Base-by-base conservation (phyloP, 2,888 invertebrate genomes). In the Patella caerulea region DNA sequence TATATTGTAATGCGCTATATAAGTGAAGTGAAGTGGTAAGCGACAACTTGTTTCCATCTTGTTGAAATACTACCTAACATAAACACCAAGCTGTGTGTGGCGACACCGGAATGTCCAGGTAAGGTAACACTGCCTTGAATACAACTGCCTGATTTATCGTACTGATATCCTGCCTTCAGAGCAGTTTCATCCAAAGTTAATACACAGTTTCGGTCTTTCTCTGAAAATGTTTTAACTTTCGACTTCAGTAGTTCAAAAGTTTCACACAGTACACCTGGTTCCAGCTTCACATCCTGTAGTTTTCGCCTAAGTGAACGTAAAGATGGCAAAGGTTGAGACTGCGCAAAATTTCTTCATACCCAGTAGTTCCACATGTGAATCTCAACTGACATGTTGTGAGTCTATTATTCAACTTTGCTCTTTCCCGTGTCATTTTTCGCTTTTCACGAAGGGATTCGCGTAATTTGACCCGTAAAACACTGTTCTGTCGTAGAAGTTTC, bases 101-200 rank as follows among this genome's bases (percentile, higher is more conserved):
- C n/a, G n/a, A n/a, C n/a, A n/a, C n/a, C n/a, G n/a, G 29, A 29
- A 29, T 29, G 29, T 29, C 29, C 29, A 29, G 29, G 29, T 29
- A 29, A 29, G 29, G 59, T 59, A 15, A 59, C 59, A 59, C n/a
- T n/a, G 17, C 59, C 59, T 15, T 15, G 12, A 12, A 59, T n/a
- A 59, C 59, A 59, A 59, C 59, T 59, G 59, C 59, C 59, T n/a
- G 17, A 5, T 59, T 59, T 59, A 15, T 59, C 59, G n/a, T n/a
- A 59, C 59, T 59, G 59, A n/a, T 59, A 59, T 59, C 59, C 59
- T 15, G 59, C 59, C 59, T 59, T 59, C 59, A 59, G n/a, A n/a
- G 59, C 59, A 59, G n/a, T 59, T 59, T 59, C 59, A 59, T 59
- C 59, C 59, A 59, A 59, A 15, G 59, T 59, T 59, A 59, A n/a